A percentile compares a stretch with the other conserved stretches of the same genome.
Evolutionary conservation across 2,113 vertebrate genomes (phyloP).

Genomic region (Prochilodus magdalenae): DNA sequence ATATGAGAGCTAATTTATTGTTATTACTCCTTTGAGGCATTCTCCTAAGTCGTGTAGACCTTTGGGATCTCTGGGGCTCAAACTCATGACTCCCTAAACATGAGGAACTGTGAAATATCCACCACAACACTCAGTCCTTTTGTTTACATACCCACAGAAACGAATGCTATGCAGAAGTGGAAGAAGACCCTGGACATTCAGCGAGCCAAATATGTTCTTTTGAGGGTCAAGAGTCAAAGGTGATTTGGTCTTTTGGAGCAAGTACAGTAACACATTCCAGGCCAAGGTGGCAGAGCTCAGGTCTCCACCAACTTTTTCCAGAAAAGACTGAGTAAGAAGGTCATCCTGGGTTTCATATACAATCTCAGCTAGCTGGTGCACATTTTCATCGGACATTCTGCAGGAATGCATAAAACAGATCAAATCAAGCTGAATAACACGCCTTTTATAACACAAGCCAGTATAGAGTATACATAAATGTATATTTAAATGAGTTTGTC

Average conservation of each 20-base stretch:
- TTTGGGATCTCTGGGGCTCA: too few species aligned
- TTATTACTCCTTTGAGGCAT: too few species aligned
- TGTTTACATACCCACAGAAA: conserved; percentile 33
- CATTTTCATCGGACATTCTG: conserved; percentile 35
- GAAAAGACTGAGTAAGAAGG: conserved; percentile 39
- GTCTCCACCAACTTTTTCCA: conserved; percentile 46
- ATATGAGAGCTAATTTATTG: too few species aligned
- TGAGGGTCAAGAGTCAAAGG: conserved; percentile 37
- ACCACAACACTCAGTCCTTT: too few species aligned
- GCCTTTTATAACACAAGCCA: too few species aligned
- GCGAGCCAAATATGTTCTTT: conserved; percentile 19
- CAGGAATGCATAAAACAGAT: background rate
- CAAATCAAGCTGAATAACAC: background rate
- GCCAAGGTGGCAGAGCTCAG: conserved; percentile 40
- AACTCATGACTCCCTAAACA: too few species aligned
- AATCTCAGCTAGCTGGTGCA: conserved; percentile 34
- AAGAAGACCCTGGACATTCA: conserved; percentile 27
- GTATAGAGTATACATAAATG: too few species aligned
- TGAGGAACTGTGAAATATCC: too few species aligned
- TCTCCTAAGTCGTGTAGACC: too few species aligned
- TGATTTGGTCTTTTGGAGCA: conserved; percentile 18
- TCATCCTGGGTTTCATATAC: conserved; percentile 47
- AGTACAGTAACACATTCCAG: conserved; percentile 40
- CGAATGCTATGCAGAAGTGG: conserved; percentile 26
- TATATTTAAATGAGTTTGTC: background rate